Percentiles rank a stretch among this genome's conserved stretches.
phyloP scores from a whole-genome alignment of 2,888 invertebrate species.

The Eugnorisma glareosa region DNA sequence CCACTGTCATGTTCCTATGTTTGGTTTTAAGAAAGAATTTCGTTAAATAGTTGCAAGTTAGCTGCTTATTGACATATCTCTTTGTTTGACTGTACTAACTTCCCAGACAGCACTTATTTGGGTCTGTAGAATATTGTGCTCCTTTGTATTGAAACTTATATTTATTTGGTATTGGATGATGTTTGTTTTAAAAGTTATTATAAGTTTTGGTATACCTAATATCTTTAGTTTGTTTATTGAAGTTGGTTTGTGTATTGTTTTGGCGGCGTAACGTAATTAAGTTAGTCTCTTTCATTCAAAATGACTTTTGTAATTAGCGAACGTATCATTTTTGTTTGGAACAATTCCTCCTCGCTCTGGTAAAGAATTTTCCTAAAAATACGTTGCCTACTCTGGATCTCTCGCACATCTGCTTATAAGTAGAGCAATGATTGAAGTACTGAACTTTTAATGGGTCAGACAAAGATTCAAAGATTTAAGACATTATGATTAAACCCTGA shows the following conservation, averaged over 20 bases:
- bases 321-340: neutral
- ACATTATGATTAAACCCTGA: neutral
- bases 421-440: neutral
- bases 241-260: neutral
- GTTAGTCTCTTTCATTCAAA: neutral
- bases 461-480: neutral
- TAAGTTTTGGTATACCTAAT: slow-evolving; percentile 18
- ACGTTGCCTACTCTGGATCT: neutral
- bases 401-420: neutral
- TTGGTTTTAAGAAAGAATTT: neutral
- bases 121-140: slow-evolving; percentile 17
- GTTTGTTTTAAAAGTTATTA: slow-evolving; percentile 37
- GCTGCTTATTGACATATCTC: neutral
- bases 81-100: slow-evolving; percentile 38
- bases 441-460: neutral
- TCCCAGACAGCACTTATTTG: slow-evolving; percentile 40
- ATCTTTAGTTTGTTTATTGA: slow-evolving; percentile 9
- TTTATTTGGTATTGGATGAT: slow-evolving; percentile 31
- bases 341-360: neutral
- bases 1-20: neutral
- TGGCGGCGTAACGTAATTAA: neutral
- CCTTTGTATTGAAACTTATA: slow-evolving; percentile 21
- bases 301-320: neutral
- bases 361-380: neutral
- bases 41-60: neutral